A percentile compares a stretch with the other conserved stretches of the same genome.
Evolutionary conservation across 1,140 invertebrate genomes (phyloP).

Genomic region (Penaeus indicus): DNA sequence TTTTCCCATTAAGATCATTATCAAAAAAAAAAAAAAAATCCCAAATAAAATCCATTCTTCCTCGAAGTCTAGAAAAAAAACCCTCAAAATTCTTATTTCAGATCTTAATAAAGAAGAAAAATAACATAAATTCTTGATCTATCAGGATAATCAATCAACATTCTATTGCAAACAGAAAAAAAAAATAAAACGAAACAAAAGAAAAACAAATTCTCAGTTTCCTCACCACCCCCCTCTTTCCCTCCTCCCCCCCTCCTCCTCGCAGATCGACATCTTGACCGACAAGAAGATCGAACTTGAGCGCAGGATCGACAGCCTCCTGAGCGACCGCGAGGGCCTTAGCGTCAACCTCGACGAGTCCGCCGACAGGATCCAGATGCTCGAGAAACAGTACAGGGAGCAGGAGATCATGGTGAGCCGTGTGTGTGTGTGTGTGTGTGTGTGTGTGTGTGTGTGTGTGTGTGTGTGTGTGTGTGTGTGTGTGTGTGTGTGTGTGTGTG

Average conservation of each 20-base stretch:
- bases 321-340: slow-evolving; percentile 84
- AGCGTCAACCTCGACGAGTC: slow-evolving; percentile 87
- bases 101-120: too few relatives aligned
- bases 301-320: slow-evolving; percentile 76
- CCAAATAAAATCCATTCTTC: too few relatives aligned
- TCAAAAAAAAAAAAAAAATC: too few relatives aligned
- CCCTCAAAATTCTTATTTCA: too few relatives aligned
- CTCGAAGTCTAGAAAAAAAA: too few relatives aligned
- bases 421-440: background rate
- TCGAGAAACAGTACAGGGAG: slow-evolving; percentile 88
- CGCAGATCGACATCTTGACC: slow-evolving; percentile 82
- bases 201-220: too few relatives aligned
- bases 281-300: slow-evolving; percentile 89
- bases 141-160: background rate
- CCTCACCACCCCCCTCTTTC: background rate
- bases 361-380: slow-evolving; percentile 85
- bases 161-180: background rate
- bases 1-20: too few relatives aligned
- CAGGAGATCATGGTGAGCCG: slow-evolving; percentile 71
- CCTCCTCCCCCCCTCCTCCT: background rate
- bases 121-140: too few relatives aligned
- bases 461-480: too few relatives aligned
- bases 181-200: background rate
- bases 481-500: too few relatives aligned
- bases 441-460: background rate